phyloP scores from a whole-genome alignment of 2,888 invertebrate genomes.

The Aphidius colemani region DNA sequence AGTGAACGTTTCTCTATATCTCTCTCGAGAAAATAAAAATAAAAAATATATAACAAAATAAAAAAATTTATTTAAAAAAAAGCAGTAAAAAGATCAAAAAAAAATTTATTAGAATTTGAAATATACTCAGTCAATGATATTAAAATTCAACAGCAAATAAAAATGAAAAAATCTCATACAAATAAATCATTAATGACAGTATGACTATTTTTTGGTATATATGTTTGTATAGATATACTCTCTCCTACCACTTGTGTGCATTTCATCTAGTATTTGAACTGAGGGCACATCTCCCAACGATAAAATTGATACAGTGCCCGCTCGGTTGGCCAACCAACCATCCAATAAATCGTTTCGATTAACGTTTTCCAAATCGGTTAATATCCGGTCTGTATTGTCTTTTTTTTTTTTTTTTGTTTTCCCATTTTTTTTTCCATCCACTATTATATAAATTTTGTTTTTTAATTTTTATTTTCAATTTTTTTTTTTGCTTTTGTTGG shows the following conservation, averaged over 20 bases:
- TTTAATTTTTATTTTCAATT: slow-evolving; percentile 2
- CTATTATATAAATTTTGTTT: background rate
- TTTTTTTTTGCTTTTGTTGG: slow-evolving; percentile 4
- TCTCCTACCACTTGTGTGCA: slow-evolving; percentile 2
- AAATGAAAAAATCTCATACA: slow-evolving; percentile 6
- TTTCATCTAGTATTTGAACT: slow-evolving; percentile 16
- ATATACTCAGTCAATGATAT: too few relatives aligned
- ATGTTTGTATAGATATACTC: slow-evolving; percentile 2
- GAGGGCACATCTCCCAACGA: slow-evolving; percentile 12
- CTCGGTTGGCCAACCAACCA: slow-evolving; percentile 16
- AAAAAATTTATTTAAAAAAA: too few relatives aligned
- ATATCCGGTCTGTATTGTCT: slow-evolving; percentile 23
- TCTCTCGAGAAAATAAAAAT: too few relatives aligned
- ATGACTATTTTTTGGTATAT: too few relatives aligned
- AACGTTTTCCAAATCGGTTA: slow-evolving; percentile 29
- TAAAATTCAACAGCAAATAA: too few relatives aligned
- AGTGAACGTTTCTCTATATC: too few relatives aligned
- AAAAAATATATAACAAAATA: too few relatives aligned
- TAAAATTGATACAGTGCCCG: slow-evolving; percentile 23
- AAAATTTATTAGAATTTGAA: too few relatives aligned
- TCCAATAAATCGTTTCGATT: slow-evolving; percentile 29
- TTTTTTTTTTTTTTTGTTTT: slow-evolving; percentile 13
- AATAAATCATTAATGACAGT: slow-evolving; percentile 20
- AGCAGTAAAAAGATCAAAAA: too few relatives aligned
- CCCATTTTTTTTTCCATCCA: too few relatives aligned